Evolutionary conservation across 92 coral and sea anemone species (phyloP), one percentile per base, ranked within the genome.

Genomic region (Epizoanthus illoricatus): DNA sequence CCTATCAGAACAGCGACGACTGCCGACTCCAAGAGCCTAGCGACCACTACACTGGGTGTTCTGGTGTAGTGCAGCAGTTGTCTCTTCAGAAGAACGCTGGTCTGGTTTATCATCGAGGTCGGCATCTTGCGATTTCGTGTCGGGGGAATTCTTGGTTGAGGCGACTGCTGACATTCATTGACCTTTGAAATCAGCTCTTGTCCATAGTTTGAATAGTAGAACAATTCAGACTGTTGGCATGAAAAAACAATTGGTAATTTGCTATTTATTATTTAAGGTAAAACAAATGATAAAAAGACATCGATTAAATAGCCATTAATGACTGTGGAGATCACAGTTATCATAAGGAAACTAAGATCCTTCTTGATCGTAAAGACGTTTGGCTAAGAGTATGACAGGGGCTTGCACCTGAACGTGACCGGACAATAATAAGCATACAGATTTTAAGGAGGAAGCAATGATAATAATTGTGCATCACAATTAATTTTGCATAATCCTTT

Each of bases 81-180:
- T 11, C 81, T 76, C 58, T 76, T 61, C 12, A 76, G 21, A 52
- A 76, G 69, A 33, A 76, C 60, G 1, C 69, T 56, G 40, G 81
- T 76, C 60, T 76, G 81, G 71, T 76, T 76, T 40, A 76, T n/a
- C 70, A 76, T 43, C 52, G 81, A 76, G 20, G 71, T 76, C n/a
- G 81, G 70, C 43, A 61, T 76, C 8, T 76, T 62, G 9, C 81
- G 70, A 8, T 18, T 62, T 76, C 81, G 20, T 20, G 81, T 76
- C 20, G 81, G 81, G 11, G 20, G 20, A 19, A 61, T 76, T 65
- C 64, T 76, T 19, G 81, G 21, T 43, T 10, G 70, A 41, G 81
- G 7, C 12, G 81, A 61, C 12, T 76, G 49, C 13, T 63, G 71
- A 62, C 21, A 7, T 19, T 7, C 70, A 10, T 33, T 23, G 36